Evolutionary conservation across 2,888 invertebrate species (phyloP), one percentile per base, ranked within the genome.

Genomic region (Hyposoter didymator): DNA sequence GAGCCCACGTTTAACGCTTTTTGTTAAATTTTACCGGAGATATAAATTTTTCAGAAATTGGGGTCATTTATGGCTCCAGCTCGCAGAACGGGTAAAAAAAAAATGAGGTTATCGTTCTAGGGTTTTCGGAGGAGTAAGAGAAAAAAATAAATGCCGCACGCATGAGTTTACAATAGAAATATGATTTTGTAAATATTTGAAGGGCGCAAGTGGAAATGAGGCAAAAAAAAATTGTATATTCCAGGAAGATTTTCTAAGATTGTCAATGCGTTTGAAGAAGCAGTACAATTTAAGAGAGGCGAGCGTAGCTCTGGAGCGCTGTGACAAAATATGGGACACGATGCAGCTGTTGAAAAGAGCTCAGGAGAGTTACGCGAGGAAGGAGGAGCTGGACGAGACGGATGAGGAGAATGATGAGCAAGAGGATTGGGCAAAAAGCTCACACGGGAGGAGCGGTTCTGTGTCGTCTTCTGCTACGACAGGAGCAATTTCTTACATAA

Each of bases 281-380:
- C 84, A 79, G 80, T 89, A 90, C 62, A 75, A 89, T 1, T 76
- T 90, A 72, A 90, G 88, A 32, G 89, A 92, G 47, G 90, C 92
- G 10, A 82, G 88, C 32, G 84, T 94, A 10, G 67, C 89, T 17
- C 82, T 93, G 5, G 91, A 92, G 78, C 88, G 89, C 49, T 94
- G 94, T 81, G 94, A 94, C 87, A 93, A 93, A 87, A 93, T 94
- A 79, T 93, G 93, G 93, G 90, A 93, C 76, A 93, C 93, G 3
- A 84, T 93, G 64, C 88, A 94, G 32, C 84, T 94, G 3, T 91
- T 94, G 70, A 91, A 91, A 81, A 88, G 89, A 69, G 69, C 89
- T 17, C 90, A 91, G 32, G 32, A 49, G 78, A 76, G 5, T 64
- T 67, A 39, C 19, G 22, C 32, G 4, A 52, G 28, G 47, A 64